Base-by-base conservation (phyloP, 2,113 vertebrate genomes). In the Dolichallabes microphthalmus region DNA sequence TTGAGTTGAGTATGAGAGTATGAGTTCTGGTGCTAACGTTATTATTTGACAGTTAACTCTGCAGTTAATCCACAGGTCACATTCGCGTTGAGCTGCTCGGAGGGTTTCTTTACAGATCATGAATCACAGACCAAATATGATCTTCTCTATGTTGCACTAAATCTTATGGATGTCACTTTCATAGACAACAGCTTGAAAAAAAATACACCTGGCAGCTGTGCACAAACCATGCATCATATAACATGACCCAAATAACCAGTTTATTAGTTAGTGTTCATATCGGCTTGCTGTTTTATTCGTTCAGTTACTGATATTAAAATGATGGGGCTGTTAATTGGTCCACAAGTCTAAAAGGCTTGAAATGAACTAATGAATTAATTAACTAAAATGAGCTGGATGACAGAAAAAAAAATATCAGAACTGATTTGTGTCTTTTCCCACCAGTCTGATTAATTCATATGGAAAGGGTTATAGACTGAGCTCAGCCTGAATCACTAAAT, bases 381-480 rank as follows among this genome's bases (percentile, higher is more conserved):
- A 6, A 27, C 32, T 35, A 10, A 45, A 71, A 74, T 50, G 20
- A 50, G 39, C 71, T 50, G 71, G 39, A 14, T 50, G 71, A 74
- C 20, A 74, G 22, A 74, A n/a, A n/a, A n/a, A n/a, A n/a, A n/a
- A n/a, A n/a, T n/a, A n/a, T n/a, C n/a, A n/a, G n/a, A n/a, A n/a
- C 35, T 30, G 30, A 27, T 64, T 60, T 63, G 30, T 78, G 20
- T 50, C 61, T 79, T 68, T 80, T 61, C 39, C 82, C n/a, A 71
- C 81, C 57, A 63, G 64, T 35, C 77, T 52, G 55, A 61, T 25
- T 78, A 75, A 85, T 64, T 39, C n/a, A 60, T 64, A 76, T 80
- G 80, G 88, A 87, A 86, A 82, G 80, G 63, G 64, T 82, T 69
- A 55, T 7, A 55, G 52, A n/a, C 55, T 57, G 60, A 66, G 60